Conservation (phyloP, 2,888 invertebrate species). For the Nomada hirtipes region DNA sequence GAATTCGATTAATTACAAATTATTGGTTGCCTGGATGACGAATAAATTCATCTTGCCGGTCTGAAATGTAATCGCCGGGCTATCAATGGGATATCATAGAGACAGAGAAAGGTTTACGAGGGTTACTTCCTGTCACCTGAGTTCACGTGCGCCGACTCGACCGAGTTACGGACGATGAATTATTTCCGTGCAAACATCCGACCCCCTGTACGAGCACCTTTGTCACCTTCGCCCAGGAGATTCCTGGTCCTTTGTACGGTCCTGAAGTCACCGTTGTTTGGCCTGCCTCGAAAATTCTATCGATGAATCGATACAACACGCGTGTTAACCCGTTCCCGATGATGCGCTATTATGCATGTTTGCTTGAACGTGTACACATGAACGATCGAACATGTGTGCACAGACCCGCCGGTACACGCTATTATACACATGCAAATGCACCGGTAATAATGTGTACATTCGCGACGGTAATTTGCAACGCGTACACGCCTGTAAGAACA, state of each 20-base stretch:
- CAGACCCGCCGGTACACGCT: neutral
- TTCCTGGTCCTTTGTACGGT: constrained; percentile 19
- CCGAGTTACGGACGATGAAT: constrained; percentile 56
- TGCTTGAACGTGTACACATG: constrained; percentile 22
- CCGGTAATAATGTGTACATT: constrained; percentile 48
- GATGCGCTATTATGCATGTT: constrained; percentile 44
- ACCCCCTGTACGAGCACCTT: constrained; percentile 23
- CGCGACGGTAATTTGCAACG: constrained; percentile 32
- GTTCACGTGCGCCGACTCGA: constrained; percentile 25
- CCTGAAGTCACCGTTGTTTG: constrained; percentile 24
- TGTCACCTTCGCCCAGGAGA: constrained; percentile 45
- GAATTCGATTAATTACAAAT: too few species aligned
- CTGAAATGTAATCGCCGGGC: neutral
- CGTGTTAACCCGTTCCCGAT: constrained; percentile 21
- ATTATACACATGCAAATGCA: constrained; percentile 40
- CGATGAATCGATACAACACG: constrained; percentile 38
- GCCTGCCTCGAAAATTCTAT: constrained; percentile 26
- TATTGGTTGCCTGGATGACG: too few species aligned
- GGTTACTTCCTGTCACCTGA: constrained; percentile 31
- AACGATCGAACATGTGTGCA: neutral
- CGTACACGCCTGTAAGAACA: constrained; percentile 22
- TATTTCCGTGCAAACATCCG: constrained; percentile 64
- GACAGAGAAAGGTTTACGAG: neutral
- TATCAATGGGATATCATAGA: too few species aligned
- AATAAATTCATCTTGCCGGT: neutral